Conservation (phyloP, 2,797 vertebrate genomes). For the Brachyalestes nurse region DNA sequence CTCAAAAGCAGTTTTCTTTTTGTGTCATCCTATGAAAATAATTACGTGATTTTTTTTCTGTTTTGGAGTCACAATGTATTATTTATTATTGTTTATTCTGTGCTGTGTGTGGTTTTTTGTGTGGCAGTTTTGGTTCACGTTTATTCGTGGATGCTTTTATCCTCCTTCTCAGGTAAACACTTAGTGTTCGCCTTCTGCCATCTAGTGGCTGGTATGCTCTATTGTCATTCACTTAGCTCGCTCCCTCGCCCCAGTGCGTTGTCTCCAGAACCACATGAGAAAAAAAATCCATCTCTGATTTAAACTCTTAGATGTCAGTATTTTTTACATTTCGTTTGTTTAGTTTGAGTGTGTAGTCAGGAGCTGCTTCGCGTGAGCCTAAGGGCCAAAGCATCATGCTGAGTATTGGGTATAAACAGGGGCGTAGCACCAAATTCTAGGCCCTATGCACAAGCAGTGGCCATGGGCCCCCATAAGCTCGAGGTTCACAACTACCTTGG, state of each 20-base stretch:
- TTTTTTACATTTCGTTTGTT: not conserved
- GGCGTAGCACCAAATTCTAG: too few relatives aligned
- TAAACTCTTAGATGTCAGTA: not conserved
- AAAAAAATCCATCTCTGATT: not conserved
- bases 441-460: too few relatives aligned
- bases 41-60: not conserved
- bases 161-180: not conserved
- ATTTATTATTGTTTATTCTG: not conserved
- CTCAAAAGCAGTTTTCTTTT: not conserved
- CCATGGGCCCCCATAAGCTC: too few relatives aligned
- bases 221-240: not conserved
- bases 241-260: not conserved
- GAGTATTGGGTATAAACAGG: too few relatives aligned
- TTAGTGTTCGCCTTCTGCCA: conserved; percentile 30
- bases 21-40: not conserved
- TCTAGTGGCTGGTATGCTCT: conserved; percentile 30
- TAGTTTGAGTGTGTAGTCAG: not conserved
- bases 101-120: not conserved
- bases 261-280: not conserved
- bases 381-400: too few relatives aligned
- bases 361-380: too few relatives aligned
- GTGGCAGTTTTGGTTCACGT: too few relatives aligned
- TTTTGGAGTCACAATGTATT: not conserved
- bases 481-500: too few relatives aligned
- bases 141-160: not conserved